A percentile compares a stretch with the other conserved stretches of the same genome.
Evolutionary conservation across 2,888 invertebrate genomes (phyloP).

Genomic region (Phortica magna): DNA sequence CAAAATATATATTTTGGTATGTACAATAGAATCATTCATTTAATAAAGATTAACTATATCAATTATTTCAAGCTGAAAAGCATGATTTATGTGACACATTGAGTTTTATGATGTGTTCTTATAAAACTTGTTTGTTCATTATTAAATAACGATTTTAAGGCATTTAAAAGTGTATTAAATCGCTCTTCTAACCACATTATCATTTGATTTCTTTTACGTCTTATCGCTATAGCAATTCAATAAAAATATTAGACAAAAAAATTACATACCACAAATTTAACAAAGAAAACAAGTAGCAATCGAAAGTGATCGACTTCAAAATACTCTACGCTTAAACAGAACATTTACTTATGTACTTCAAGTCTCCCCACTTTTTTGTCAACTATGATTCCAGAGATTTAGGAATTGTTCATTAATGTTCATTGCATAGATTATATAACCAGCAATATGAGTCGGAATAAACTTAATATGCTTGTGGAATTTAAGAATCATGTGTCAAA

Average conservation of each 20-base stretch:
- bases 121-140: conserved; percentile 38
- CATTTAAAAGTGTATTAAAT: conserved; percentile 71
- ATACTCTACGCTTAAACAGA: background rate
- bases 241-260: conserved; percentile 39
- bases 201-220: conserved; percentile 24
- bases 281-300: background rate
- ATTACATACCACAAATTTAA: background rate
- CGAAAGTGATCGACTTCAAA: background rate
- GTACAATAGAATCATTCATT: background rate
- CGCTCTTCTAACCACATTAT: conserved; percentile 49
- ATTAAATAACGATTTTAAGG: conserved; percentile 60
- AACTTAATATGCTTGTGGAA: too few species aligned
- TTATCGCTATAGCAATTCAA: conserved; percentile 57
- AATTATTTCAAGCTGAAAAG: too few species aligned
- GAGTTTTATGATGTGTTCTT: conserved; percentile 64
- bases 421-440: too few species aligned
- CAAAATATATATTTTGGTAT: conserved; percentile 23
- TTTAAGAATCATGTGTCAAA: too few species aligned
- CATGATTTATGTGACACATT: conserved; percentile 61
- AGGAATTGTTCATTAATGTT: too few species aligned
- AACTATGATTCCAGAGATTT: too few species aligned
- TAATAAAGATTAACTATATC: too few species aligned
- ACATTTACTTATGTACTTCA: background rate
- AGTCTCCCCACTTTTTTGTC: too few species aligned
- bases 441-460: too few species aligned